phyloP scores from a whole-genome alignment of 2,888 invertebrate species.

The Falcaria lacertinaria region DNA sequence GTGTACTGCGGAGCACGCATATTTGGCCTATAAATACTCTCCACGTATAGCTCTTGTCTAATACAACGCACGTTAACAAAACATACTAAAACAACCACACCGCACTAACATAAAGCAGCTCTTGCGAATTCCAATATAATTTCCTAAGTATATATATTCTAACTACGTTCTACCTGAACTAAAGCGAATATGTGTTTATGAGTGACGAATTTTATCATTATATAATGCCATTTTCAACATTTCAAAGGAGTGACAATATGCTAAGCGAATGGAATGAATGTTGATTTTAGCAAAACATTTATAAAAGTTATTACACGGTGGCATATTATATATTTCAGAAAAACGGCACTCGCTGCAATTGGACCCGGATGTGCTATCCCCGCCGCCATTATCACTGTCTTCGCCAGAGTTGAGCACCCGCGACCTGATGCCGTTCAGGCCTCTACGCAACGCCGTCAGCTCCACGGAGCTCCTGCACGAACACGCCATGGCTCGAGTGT shows the following conservation, averaged over 20 bases:
- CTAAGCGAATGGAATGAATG: too few species aligned
- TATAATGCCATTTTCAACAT: too few species aligned
- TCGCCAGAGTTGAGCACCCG: conserved; percentile 86
- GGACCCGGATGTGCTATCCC: conserved; percentile 83
- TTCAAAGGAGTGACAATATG: too few species aligned
- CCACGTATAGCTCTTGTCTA: conserved; percentile 26
- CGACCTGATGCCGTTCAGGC: conserved; percentile 72
- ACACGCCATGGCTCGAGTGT: conserved; percentile 89
- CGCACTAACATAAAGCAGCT: neutral
- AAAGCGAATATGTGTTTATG: too few species aligned
- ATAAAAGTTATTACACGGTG: too few species aligned
- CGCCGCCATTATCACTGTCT: conserved; percentile 90
- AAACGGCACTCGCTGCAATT: conserved; percentile 81
- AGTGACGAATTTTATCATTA: too few species aligned
- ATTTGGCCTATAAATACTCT: conserved; percentile 44
- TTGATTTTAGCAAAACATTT: too few species aligned
- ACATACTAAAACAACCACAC: conserved; percentile 12
- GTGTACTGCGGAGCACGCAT: conserved; percentile 18
- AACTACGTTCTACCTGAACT: too few species aligned
- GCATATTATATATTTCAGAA: too few species aligned
- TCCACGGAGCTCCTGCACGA: conserved; percentile 91
- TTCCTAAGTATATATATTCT: too few species aligned
- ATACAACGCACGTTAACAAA: conserved; percentile 27
- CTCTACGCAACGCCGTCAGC: conserved; percentile 86
- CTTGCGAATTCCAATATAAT: neutral